Evolutionary conservation across 1,140 invertebrate species (phyloP), one percentile per base, ranked within the genome.

Genomic region (Probaryconus sp.): DNA sequence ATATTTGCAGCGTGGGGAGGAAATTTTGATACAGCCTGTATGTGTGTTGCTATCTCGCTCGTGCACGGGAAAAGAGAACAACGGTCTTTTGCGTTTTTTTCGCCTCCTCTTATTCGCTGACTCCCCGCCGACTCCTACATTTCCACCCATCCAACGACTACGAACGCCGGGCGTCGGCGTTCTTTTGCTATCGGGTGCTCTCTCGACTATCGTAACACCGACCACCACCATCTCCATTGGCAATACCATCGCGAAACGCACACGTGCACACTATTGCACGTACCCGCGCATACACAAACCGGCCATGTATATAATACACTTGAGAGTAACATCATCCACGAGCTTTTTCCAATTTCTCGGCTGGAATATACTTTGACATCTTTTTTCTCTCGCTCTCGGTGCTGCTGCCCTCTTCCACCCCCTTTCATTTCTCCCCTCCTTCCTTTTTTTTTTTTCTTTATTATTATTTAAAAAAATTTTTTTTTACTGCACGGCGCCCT

Each of bases 131-230:
- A 55, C 61, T 68, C 51, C 45, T 68, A 56, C 68, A 69, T 69
- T 75, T 69, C 65, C 72, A 75, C 72, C 72, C 72, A 43, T 71
- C 74, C 63, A 53, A 71, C 68, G 61, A 68, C 63, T 71, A 63
- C n/a, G n/a, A n/a, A n/a, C 74, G 64, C 28, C 56, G 64, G 69
- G 63, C 74, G 64, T 71, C 74, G 68, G 68, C 68, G 63, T 77
- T 73, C 75, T 73, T 77, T 77, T 77, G 68, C 75, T 77, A 72
- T 73, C 75, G 69, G 69, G 64, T 42, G 69, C 69, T 73, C 75
- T 65, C 75, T 73, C 69, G 64, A 69, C 75, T 77, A 70, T 69
- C 68, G 69, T 69, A 68, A 71, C 68, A 68, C 42, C 75, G 53
- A 77, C 75, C 58, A 72, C 75, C 64, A 65, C 69, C 58, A 65